phyloP scores from a whole-genome alignment of 2,113 vertebrate species.

The Nannobrachium achirus region DNA sequence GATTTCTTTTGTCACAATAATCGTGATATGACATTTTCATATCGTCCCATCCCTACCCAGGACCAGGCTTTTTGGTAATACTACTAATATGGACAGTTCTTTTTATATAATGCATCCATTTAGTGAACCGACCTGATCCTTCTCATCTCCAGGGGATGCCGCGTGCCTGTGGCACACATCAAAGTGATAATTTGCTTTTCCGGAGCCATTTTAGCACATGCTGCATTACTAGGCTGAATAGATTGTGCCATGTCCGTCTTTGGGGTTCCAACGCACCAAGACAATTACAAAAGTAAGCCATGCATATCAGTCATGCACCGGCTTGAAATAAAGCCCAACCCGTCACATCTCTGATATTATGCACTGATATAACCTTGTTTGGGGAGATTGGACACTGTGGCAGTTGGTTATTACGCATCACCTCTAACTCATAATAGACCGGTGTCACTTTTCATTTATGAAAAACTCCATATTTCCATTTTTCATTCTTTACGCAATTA shows the following conservation, averaged over 20 bases:
- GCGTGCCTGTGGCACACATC: constrained; percentile 58
- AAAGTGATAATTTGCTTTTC: constrained; percentile 81
- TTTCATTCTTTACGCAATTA: constrained; percentile 14
- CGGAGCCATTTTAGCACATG: constrained; percentile 77
- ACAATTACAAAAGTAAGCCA: constrained; percentile 84
- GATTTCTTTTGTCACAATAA: too few relatives aligned
- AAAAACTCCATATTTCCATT: constrained; percentile 44
- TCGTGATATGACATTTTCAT: too few relatives aligned
- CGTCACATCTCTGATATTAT: constrained; percentile 52
- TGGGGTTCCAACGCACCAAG: constrained; percentile 80
- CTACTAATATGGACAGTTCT: background rate
- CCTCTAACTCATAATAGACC: constrained; percentile 51
- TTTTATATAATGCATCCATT: constrained; percentile 38
- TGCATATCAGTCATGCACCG: constrained; percentile 81
- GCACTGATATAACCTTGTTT: constrained; percentile 66
- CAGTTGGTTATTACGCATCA: constrained; percentile 65
- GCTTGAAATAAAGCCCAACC: constrained; percentile 70
- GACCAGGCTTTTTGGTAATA: too few relatives aligned
- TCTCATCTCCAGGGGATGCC: constrained; percentile 58
- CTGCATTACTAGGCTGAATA: constrained; percentile 74
- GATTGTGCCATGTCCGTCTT: constrained; percentile 75
- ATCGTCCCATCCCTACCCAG: too few relatives aligned
- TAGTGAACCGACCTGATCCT: constrained; percentile 50
- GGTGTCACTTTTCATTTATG: constrained; percentile 65
- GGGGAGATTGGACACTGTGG: constrained; percentile 56